Base-by-base conservation (phyloP, 2,113 vertebrate genomes). In the Halichoeres trimaculatus region DNA sequence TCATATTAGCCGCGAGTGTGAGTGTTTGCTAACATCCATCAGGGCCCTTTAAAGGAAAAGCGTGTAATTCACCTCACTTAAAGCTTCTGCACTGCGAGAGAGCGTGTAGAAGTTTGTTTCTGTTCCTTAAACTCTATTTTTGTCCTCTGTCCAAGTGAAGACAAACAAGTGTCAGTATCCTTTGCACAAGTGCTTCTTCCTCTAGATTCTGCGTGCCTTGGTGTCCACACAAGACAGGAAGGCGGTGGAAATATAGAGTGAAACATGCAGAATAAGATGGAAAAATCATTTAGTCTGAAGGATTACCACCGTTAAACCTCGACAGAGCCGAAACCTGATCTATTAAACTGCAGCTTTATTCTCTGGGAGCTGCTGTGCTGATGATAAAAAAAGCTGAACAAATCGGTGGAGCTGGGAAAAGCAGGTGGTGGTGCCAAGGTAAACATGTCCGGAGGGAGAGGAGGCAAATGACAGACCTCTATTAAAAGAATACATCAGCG, bases 101-200 rank as follows among this genome's bases (percentile, higher is more conserved):
- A 14, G 16, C 41, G 41, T 43, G 13, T 40, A 12, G 13, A 40
- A 40, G 10, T 10, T 35, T 43, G 4, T 35, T 24, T 53, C 36
- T 16, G 1, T 14, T 41, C 30, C 23, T 65, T 5, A 20, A 54
- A 0, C 60, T 53, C 35, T 10, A 40, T 61, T 68, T 20, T 57
- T 57, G 48, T 67, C 66, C 7, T 13, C 7, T 66, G 2, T 41
- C 2, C 11, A 2, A 45, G 17, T 3, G 24, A 73, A 9, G n/a
- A 63, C 71, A 76, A 87, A 72, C 83, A 24, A 54, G 36, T 16
- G 23, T 52, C 30, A 3, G 34, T 35, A 65, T 91, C 90, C 86
- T 85, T 85, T 26, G 17, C 74, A 57, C 69, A 83, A 90, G 90
- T 83, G 83, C 53, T 60, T 80, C 83, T 85, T 91, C 88, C 86